Percentiles rank a stretch among this genome's conserved stretches.
Evolutionary conservation across 92 coral and sea anemone species (phyloP).

Genomic region (Actinostola sp.): DNA sequence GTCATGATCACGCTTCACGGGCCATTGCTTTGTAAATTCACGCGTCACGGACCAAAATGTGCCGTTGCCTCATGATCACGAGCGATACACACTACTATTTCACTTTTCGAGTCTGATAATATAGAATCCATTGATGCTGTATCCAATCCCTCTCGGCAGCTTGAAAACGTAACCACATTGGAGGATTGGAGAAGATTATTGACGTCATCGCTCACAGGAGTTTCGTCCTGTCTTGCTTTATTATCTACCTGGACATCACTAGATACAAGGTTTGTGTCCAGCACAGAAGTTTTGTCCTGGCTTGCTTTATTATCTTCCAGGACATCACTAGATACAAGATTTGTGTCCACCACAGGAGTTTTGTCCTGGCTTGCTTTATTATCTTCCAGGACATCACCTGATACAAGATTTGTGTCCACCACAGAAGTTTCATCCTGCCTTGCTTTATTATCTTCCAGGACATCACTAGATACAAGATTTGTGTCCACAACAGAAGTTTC

Average conservation of each 20-base stretch:
- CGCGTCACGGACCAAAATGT: too few species aligned
- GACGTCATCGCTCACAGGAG: too few species aligned
- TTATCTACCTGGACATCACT: background rate
- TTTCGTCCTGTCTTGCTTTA: too few species aligned
- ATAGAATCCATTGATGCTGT: conserved; percentile 41
- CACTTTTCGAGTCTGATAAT: conserved; percentile 45
- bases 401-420: background rate
- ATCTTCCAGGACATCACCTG: background rate
- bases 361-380: background rate
- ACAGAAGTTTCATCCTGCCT: background rate
- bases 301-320: background rate
- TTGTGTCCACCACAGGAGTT: background rate
- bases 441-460: background rate
- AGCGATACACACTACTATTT: conserved; percentile 55
- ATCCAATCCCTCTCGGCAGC: background rate
- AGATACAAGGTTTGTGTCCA: background rate
- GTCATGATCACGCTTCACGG: too few species aligned
- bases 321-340: background rate
- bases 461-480: background rate
- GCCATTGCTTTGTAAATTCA: too few species aligned
- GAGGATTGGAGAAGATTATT: background rate
- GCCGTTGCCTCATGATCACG: too few species aligned
- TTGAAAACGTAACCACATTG: background rate
- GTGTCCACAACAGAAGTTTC: background rate
- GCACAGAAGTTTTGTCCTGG: background rate